Conservation (phyloP, 2,113 vertebrate genomes). For the Daubentonia madagascariensis region DNA sequence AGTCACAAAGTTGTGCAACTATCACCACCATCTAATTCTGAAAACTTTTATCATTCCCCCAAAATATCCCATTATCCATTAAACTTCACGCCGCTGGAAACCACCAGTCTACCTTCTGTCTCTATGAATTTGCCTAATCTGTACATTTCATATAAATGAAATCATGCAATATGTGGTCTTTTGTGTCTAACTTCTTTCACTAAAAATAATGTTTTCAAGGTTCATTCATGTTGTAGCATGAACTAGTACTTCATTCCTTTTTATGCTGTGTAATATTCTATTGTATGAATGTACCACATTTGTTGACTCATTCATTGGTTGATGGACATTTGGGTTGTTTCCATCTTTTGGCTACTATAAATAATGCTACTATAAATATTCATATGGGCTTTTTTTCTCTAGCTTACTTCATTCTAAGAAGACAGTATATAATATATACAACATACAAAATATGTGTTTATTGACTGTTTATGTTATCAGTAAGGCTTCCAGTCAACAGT, state of each 20-base stretch:
- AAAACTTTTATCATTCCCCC: neutral
- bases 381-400: neutral
- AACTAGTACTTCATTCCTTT: neutral
- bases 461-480: too few relatives aligned
- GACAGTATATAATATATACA: too few relatives aligned
- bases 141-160: neutral
- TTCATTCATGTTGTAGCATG: neutral
- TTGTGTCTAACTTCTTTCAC: neutral
- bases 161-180: neutral
- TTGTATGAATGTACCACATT: neutral
- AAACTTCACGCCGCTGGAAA: neutral
- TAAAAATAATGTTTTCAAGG: neutral
- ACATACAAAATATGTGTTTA: too few relatives aligned
- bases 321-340: neutral
- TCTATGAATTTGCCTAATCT: neutral
- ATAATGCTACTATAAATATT: neutral
- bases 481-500: too few relatives aligned
- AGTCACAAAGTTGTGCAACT: neutral
- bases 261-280: neutral
- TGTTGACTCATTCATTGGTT: neutral
- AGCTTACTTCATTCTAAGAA: too few relatives aligned
- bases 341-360: neutral
- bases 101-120: neutral
- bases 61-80: neutral
- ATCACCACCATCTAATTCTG: neutral